Conservation (phyloP, 2,113 vertebrate species). For the Takifugu flavidus region DNA sequence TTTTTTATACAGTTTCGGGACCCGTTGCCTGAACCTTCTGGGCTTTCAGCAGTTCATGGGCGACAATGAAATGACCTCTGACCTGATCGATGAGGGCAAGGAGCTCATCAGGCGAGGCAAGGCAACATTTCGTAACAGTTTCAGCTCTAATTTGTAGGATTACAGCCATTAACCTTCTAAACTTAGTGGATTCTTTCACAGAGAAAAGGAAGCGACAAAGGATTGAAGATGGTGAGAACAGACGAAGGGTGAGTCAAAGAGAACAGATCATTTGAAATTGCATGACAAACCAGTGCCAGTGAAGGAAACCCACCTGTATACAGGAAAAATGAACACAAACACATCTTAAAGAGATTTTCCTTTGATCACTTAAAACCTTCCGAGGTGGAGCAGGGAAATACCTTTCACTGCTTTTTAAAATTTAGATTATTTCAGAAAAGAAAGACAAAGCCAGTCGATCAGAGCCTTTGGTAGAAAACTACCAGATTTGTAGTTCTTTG, state of each 20-base stretch:
- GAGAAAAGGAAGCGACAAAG: conserved; percentile 95
- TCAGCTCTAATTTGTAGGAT: background rate
- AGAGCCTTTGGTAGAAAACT: too few species aligned
- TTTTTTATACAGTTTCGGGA: conserved; percentile 82
- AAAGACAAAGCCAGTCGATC: too few species aligned
- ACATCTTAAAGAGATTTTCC: too few species aligned
- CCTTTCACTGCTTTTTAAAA: too few species aligned
- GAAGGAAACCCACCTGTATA: too few species aligned
- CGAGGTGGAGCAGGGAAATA: too few species aligned
- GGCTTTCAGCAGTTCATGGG: conserved; percentile 98
- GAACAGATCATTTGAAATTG: background rate
- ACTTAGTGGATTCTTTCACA: conserved; percentile 47
- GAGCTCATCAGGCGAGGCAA: conserved; percentile 90
- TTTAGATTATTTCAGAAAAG: too few species aligned
- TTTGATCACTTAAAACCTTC: too few species aligned
- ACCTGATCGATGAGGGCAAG: conserved; percentile 95
- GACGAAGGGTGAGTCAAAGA: conserved; percentile 80
- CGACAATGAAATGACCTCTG: conserved; percentile 95
- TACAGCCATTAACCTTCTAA: background rate
- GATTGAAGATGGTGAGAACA: conserved; percentile 91
- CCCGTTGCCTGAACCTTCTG: conserved; percentile 93
- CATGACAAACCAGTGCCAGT: too few species aligned
- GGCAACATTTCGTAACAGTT: background rate
- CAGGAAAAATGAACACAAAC: too few species aligned
- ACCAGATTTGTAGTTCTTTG: background rate